A percentile compares a stretch with the other conserved stretches of the same genome.
Conservation (phyloP, 1,140 invertebrate species). For the Pygmarrhopalites habei region DNA sequence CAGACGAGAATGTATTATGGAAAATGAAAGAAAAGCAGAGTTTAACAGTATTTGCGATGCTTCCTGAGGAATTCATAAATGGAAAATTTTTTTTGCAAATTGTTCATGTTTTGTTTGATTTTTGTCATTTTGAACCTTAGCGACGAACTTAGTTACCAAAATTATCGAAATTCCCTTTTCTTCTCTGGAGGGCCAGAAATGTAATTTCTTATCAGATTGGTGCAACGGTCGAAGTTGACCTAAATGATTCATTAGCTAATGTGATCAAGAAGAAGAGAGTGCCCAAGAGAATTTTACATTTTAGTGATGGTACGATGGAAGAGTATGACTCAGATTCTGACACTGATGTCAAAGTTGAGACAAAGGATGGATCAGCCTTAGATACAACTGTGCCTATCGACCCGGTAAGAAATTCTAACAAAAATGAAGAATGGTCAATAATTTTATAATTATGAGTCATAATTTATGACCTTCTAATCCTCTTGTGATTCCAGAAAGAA, state of each 20-base stretch:
- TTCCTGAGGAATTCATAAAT: no score
- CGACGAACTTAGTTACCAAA: no score
- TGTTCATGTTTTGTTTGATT: no score
- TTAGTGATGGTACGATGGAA: constrained; percentile 36
- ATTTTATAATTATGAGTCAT: not conserved
- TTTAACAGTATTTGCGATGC: no score
- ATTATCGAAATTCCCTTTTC: no score
- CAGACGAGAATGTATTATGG: no score
- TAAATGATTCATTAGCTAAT: not conserved
- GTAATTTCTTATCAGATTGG: not conserved
- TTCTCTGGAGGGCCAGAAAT: no score
- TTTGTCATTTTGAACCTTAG: no score
- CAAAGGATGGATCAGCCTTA: not conserved
- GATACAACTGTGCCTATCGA: constrained; percentile 11
- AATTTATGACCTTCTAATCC: not conserved
- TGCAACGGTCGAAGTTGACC: not conserved
- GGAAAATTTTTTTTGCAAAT: no score
- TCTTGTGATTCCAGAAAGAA: constrained; percentile 18
- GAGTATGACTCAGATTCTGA: constrained; percentile 32
- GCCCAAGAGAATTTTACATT: constrained; percentile 32
- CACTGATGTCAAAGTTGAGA: not conserved
- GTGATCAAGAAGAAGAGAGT: constrained; percentile 9
- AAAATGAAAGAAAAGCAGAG: no score
- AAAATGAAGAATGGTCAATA: not conserved
- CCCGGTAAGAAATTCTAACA: constrained; percentile 14